Evolutionary conservation across 2,888 invertebrate genomes (phyloP), one percentile per base, ranked within the genome.

Genomic region (Lomographa bimaculata): DNA sequence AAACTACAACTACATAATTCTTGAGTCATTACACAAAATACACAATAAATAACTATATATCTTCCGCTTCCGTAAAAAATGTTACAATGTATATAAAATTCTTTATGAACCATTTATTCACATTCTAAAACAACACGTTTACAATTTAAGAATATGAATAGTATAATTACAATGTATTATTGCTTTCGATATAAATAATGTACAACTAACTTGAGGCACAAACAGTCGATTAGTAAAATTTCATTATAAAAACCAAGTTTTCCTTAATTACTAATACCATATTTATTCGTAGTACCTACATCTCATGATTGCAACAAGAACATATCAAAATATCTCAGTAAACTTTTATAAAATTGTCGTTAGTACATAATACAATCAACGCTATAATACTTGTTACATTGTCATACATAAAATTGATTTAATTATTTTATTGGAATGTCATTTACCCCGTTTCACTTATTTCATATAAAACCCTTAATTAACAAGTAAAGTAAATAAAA

Each of bases 261-360:
- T 27, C n/a, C 43, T 41, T 39, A 48, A 23, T 17, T 5, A 27
- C 32, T 24, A 28, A 24, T 11, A 18, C 3, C n/a, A 5, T 11
- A 27, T 27, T 10, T 4, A 8, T 7, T 14, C 12, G 10, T 12
- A n/a, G n/a, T n/a, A n/a, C n/a, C n/a, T n/a, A n/a, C n/a, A n/a
- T n/a, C n/a, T n/a, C n/a, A n/a, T n/a, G n/a, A 14, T 34, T 20
- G 8, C 23, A 26, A 36, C 39, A 40, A 50, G 10, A 48, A 50
- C 33, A 54, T 61, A 61, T 56, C 52, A 60, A 61, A 61, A 61
- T 57, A 55, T 40, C n/a, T n/a, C n/a, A n/a, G n/a, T n/a, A n/a
- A n/a, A n/a, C n/a, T n/a, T n/a, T n/a, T n/a, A n/a, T n/a, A n/a
- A n/a, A n/a, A n/a, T n/a, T n/a, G n/a, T n/a, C n/a, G n/a, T n/a